Base-by-base conservation (phyloP, 1,140 invertebrate genomes). In the Trigoniulus corallinus region DNA sequence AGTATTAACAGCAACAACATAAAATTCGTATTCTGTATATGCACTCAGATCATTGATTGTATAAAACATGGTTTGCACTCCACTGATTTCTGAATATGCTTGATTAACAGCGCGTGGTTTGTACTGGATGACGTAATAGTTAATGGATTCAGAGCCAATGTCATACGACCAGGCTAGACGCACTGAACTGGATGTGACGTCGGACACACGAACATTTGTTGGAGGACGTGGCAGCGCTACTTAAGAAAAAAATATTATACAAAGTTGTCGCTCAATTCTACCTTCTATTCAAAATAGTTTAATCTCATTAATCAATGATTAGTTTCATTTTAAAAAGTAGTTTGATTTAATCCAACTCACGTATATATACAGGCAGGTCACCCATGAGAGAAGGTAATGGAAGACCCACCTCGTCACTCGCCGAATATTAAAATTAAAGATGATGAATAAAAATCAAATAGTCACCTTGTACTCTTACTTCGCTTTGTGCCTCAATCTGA, bases 11-110 rank as follows among this genome's bases (percentile, higher is more conserved):
- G 91, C 92, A 54, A 91, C 83, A 51, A 98, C 86, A 65, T 82
- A 86, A 72, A 98, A 88, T 67, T 96, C 88, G 72, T 98, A 98
- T 62, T 92, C 87, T 0, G 91, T 96, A 67, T 91, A 94, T 1
- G 92, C 88, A 48, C 84, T 88, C 15, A 95, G 72, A 56, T 81
- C 81, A 43, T 82, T 76, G 25, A 96, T 83, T 25, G 84, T 82
- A 68, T 93, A 92, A 68, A 88, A 88, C 73, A 85, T 85, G 22
- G 86, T 87, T 54, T 86, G 87, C 55, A 95, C 86, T 25, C 88
- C 88, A 25, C 81, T 85, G 59, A 94, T 89, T 64, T 94, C 88
- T 57, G 53, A 53, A 49, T 55, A 63, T 25, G 60, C 61, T 45
- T 62, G 61, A 44, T 58, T 60, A n/a, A 67, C 61, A 63, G 84